These are phyloP conservation scores for Hyposmocoma kahamanoa DNA, from an alignment of 1,140 invertebrate species.

Conservation along the genomic window DNA sequence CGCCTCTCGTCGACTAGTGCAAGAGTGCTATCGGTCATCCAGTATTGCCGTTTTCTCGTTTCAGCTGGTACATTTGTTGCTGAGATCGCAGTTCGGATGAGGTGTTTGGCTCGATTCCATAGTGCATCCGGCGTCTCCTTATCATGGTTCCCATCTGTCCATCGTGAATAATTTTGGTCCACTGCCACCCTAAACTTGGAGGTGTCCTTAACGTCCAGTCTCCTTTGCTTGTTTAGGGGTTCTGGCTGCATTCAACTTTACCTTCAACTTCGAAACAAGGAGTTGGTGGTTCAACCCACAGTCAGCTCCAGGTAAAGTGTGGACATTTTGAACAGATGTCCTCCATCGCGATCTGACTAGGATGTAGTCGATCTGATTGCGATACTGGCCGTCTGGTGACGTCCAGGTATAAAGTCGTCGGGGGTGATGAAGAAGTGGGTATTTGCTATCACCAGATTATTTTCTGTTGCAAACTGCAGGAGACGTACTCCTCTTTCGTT, in stretches of 20 bases:
- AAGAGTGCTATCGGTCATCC: conserved; percentile 12
- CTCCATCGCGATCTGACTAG: background rate
- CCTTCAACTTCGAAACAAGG: background rate
- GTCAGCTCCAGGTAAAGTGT: background rate
- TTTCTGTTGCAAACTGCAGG: conserved; percentile 18
- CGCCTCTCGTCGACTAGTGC: conserved; percentile 10
- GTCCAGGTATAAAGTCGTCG: conserved; percentile 16
- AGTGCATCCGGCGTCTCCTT: background rate
- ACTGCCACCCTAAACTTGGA: background rate
- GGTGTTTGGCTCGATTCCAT: background rate
- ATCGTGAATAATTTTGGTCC: background rate
- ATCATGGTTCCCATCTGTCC: background rate
- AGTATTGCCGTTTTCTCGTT: conserved; percentile 6
- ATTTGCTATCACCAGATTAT: conserved; percentile 20
- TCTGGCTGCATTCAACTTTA: background rate
- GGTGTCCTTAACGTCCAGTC: background rate
- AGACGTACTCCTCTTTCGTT: conserved; percentile 23
- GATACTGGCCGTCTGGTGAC: conserved; percentile 13
- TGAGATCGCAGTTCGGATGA: background rate
- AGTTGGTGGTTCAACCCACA: background rate
- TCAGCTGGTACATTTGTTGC: background rate
- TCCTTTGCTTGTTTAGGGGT: background rate
- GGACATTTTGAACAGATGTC: background rate
- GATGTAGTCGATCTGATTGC: conserved; percentile 1
- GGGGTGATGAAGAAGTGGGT: conserved; percentile 16